Base-by-base conservation (phyloP, 2,888 invertebrate species). In the Amiota mariae region DNA sequence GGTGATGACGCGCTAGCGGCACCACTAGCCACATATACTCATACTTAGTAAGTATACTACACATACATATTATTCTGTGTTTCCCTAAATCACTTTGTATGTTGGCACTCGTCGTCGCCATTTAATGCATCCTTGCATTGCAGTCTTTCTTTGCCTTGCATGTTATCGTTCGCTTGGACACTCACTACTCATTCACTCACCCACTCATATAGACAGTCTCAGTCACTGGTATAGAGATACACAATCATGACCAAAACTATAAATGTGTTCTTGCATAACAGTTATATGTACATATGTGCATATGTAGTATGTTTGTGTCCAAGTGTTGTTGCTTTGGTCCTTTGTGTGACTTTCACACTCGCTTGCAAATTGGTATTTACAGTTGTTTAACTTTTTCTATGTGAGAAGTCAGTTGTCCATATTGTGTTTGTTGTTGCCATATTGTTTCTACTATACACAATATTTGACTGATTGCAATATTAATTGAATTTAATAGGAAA, bases 291-390 rank as follows among this genome's bases (percentile, higher is more conserved):
- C 15, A 15, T 6, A 46, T 56, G 36, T 47, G 57, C 11, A 13
- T 36, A 8, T 24, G 13, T 20, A 9, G 54, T 6, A n/a, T 70
- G 54, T 56, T 54, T 70, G 8, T n/a, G 11, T 70, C 10, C 47
- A n/a, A 15, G 24, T 54, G 57, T 70, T 74, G 77, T 72, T 77
- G 72, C 79, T n/a, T n/a, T 79, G 78, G 70, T 49, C 36, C 51
- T 20, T n/a, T 57, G 51, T 59, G 68, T 64, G 54, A 71, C 64
- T 68, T 57, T 68, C 59, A 76, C 86, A 81, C 80, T 80, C 85
- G 80, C 79, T 82, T 81, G 81, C 84, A 84, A 87, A 86, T 84
- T 82, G 81, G 82, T 84, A 87, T 86, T 87, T 86, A 82, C 85
- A 78, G 81, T 87, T 84, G 86, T 83, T 84, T 79, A 83, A 61